Base-by-base conservation (phyloP, 2,797 vertebrate species). In the Falco columbarius region DNA sequence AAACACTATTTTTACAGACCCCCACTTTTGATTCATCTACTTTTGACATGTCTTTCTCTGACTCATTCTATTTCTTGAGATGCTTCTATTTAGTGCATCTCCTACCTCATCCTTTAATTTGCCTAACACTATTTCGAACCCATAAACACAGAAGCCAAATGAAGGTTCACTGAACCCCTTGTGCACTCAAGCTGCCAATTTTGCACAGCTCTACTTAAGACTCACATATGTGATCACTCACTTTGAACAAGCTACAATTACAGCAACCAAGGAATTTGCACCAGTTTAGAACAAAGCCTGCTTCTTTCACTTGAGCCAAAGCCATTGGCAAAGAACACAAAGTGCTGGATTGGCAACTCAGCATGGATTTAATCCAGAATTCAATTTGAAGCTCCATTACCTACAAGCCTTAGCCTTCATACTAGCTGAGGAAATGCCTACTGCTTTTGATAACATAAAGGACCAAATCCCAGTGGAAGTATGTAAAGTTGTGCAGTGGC, bases 351-450 rank as follows among this genome's bases (percentile, higher is more conserved):
- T 96, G 91, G 96, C 90, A 96, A 95, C 59, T 95, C 52, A 85
- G 76, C 89, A 97, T 97, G 97, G 97, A 97, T 97, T 96, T 97
- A 97, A 97, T 97, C 97, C 97, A 98, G 97, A 97, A 97, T 98
- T 97, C 97, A 98, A 96, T 98, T 97, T 97, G 96, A 97, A 97
- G 97, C 97, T 98, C 97, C 96, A 97, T 97, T 98, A 97, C 97
- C 97, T 98, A 94, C 95, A 97, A 97, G 90, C 82, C 93, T 94
- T 96, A 97, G 96, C 97, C 93, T 94, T 94, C 90, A 38, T 95
- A 97, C 85, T 94, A 96, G 89, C 61, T 88, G 96, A 97, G 94
- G 95, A 97, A 97, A 97, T 94, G 95, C 84, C 89, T 95, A 94
- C 95, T 96, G 94, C 86, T 97, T 97, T 97, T 96, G 96, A 97